These are phyloP conservation scores for Mesorhabditis sp. DNA, from an alignment of 2,888 invertebrate genomes.

Conservation along the genomic window DNA sequence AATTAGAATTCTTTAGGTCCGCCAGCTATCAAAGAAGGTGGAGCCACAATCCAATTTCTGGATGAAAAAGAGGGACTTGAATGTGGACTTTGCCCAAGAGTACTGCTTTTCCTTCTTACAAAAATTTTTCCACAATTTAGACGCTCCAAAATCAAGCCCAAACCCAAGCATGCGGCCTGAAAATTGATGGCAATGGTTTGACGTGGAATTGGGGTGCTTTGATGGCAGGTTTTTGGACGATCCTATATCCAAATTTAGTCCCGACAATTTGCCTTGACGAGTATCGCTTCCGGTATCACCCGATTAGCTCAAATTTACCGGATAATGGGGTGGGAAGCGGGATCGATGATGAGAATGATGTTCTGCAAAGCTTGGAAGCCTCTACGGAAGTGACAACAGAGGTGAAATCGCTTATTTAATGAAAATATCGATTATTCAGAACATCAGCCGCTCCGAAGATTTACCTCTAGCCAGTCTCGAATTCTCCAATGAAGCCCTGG, in stretches of 20 bases:
- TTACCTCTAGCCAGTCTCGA: no score
- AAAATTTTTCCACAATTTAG: constrained; percentile 8
- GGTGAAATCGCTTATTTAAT: no score
- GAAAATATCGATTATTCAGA: no score
- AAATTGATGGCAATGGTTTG: constrained; percentile 34
- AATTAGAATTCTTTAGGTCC: constrained; percentile 37
- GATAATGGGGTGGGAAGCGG: neutral
- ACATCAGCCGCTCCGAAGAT: no score
- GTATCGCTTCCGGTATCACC: constrained; percentile 25
- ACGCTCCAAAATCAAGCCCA: constrained; percentile 9
- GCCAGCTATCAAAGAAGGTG: constrained; percentile 30
- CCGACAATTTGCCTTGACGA: constrained; percentile 32
- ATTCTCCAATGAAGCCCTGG: no score
- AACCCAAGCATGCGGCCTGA: constrained; percentile 49
- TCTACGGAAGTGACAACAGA: no score
- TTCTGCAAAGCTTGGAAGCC: no score
- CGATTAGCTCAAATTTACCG: neutral
- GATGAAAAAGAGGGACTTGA: constrained; percentile 42
- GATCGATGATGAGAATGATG: neutral
- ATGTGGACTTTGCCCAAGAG: constrained; percentile 42
- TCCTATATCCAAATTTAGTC: constrained; percentile 16
- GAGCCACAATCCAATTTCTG: constrained; percentile 40
- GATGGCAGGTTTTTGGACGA: constrained; percentile 18
- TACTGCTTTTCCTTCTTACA: constrained; percentile 8
- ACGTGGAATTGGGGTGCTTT: constrained; percentile 31